Conservation (phyloP, 2,113 vertebrate genomes). For the Meleagris gallopavo region DNA sequence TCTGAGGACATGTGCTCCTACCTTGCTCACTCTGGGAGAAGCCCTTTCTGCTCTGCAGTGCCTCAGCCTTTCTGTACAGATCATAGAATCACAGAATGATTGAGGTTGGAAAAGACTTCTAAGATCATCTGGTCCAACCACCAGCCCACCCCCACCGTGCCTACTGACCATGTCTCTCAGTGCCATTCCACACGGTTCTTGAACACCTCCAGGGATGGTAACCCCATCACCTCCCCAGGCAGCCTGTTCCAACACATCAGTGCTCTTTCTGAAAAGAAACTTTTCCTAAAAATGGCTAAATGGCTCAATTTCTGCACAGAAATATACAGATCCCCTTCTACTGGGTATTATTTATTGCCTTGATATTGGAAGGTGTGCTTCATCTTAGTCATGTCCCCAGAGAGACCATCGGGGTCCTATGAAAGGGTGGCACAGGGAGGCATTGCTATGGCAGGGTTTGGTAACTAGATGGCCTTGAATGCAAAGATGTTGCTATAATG, state of each 20-base stretch:
- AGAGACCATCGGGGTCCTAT: not conserved
- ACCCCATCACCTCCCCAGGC: too few species aligned
- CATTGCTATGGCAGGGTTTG: not conserved
- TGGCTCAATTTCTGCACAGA: accelerated
- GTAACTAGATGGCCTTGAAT: not conserved
- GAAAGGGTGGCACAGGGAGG: not conserved
- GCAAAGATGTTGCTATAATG: not conserved
- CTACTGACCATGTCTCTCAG: too few species aligned
- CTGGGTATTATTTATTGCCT: not conserved
- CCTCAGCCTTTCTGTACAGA: not conserved
- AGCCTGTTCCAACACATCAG: too few species aligned
- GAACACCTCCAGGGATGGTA: too few species aligned
- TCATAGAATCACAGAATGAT: too few species aligned
- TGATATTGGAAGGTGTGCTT: not conserved
- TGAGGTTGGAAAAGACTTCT: too few species aligned
- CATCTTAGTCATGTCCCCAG: not conserved
- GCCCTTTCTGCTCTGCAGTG: not conserved
- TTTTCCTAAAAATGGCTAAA: too few species aligned
- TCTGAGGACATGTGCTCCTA: not conserved
- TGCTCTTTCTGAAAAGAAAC: too few species aligned
- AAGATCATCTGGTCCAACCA: too few species aligned
- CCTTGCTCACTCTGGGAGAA: accelerated
- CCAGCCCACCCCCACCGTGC: too few species aligned
- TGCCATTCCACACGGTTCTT: too few species aligned
- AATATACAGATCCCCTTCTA: not conserved